Base-by-base conservation (phyloP, 2,888 invertebrate species). In the Boloria euphrosyne region DNA sequence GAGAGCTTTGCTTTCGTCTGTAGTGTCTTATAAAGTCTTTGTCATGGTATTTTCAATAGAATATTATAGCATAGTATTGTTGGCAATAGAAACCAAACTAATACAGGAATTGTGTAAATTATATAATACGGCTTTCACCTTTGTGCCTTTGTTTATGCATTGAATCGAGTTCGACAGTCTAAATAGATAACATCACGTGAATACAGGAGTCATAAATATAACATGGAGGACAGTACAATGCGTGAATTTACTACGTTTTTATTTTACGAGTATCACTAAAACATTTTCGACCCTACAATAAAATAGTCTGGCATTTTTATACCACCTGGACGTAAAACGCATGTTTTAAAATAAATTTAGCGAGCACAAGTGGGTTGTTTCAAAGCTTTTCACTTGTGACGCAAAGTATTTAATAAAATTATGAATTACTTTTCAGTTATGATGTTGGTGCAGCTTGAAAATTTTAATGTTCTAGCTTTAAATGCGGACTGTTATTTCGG, bases 191-290 rank as follows among this genome's bases (percentile, higher is more conserved):
- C 62, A 70, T 67, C 64, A 78, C 75, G 71, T 75, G 74, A 31
- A 60, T 75, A 71, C 71, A 58, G 52, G 49, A 72, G 74, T 77
- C 80, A 76, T 87, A 86, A 86, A 87, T 84, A 81, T 76, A 83
- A 79, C 80, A 80, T 79, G 79, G 78, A 79, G 74, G 74, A 70
- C 70, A 76, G 79, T 76, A 87, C 87, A 88, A 87, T 85, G 86
- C 85, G 84, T 83, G 84, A 85, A 84, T 86, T 90, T 85, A 89
- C 86, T 82, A 75, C 82, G 77, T 82, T 89, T 84, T 88, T 83
- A 87, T 88, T 90, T 90, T 88, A 90, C 86, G 87, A 86, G 73
- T 62, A 72, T 73, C 85, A 82, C 84, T 89, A 89, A 88, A 90
- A 85, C 87, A 84, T 87, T 89, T 85, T 76, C 82, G 84, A 80